phyloP scores from a whole-genome alignment of 1,140 invertebrate species.

The Panulirus ornatus region DNA sequence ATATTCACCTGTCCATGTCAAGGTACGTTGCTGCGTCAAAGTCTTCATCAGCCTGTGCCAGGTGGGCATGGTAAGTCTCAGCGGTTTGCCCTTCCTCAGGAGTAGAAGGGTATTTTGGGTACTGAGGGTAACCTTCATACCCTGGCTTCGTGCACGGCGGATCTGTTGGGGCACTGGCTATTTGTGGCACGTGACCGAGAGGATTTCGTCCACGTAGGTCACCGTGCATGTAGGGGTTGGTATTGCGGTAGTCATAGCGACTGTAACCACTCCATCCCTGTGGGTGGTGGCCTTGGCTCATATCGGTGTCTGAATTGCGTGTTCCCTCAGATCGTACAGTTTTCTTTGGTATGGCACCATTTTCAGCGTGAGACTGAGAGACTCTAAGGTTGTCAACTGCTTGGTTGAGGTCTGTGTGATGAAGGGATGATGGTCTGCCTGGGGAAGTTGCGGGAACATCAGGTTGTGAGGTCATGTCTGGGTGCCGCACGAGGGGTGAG shows the following conservation, averaged over 20 bases:
- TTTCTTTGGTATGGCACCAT: slow-evolving; percentile 67
- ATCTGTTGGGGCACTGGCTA: slow-evolving; percentile 43
- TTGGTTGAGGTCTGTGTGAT: slow-evolving; percentile 59
- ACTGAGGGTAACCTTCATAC: slow-evolving; percentile 39
- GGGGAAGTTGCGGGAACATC: background rate
- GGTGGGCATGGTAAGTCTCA: slow-evolving; percentile 46
- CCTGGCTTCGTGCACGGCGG: slow-evolving; percentile 29
- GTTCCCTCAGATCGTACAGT: slow-evolving; percentile 35
- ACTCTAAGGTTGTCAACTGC: slow-evolving; percentile 66
- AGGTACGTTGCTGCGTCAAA: slow-evolving; percentile 65
- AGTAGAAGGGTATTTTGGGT: slow-evolving; percentile 51
- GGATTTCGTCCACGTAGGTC: slow-evolving; percentile 48
- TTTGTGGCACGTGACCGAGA: slow-evolving; percentile 25
- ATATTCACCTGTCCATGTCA: slow-evolving; percentile 74
- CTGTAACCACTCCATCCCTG: slow-evolving; percentile 65
- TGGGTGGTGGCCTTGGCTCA: slow-evolving; percentile 11
- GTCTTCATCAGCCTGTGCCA: slow-evolving; percentile 38
- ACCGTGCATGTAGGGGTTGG: slow-evolving; percentile 66
- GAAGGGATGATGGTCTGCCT: slow-evolving; percentile 16
- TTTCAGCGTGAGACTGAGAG: slow-evolving; percentile 55
- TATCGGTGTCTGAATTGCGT: background rate
- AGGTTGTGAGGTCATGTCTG: slow-evolving; percentile 11
- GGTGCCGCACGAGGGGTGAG: slow-evolving; percentile 37
- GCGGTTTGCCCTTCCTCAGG: slow-evolving; percentile 55
- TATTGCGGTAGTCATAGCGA: slow-evolving; percentile 64